These are phyloP conservation scores for Nomada ferruginata DNA, from an alignment of 2,888 invertebrate genomes.

Conservation along the genomic window DNA sequence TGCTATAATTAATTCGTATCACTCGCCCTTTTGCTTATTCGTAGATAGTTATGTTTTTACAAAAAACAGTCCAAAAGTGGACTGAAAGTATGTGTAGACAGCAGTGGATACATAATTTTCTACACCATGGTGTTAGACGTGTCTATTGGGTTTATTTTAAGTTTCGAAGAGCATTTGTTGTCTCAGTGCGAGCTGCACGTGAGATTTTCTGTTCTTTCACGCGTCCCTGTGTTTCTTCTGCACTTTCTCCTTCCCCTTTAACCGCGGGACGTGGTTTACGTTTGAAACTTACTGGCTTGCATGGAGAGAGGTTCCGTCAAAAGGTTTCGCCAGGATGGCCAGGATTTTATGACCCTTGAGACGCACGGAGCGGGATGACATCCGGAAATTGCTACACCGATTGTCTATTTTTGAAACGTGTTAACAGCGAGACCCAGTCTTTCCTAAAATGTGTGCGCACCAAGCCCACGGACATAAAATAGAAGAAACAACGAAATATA, in stretches of 20 bases:
- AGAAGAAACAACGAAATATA: too few species aligned
- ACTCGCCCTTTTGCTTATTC: constrained; percentile 25
- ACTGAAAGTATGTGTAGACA: constrained; percentile 31
- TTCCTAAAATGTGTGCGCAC: too few species aligned
- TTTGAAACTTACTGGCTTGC: constrained; percentile 21
- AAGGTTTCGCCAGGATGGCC: constrained; percentile 58
- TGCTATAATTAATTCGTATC: constrained; percentile 18
- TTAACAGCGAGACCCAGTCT: neutral
- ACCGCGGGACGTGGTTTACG: constrained; percentile 59
- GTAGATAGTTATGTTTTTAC: constrained; percentile 15
- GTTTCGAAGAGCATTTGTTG: constrained; percentile 59
- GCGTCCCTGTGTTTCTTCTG: constrained; percentile 18
- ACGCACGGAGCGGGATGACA: constrained; percentile 49
- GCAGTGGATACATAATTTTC: constrained; percentile 58
- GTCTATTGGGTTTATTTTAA: constrained; percentile 67
- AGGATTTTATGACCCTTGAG: constrained; percentile 61
- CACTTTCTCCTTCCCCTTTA: constrained; percentile 50
- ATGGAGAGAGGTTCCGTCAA: constrained; percentile 51
- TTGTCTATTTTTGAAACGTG: constrained; percentile 45
- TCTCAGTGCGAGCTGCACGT: constrained; percentile 40
- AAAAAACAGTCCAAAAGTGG: constrained; percentile 23
- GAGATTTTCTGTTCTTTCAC: constrained; percentile 32
- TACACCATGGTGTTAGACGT: constrained; percentile 56
- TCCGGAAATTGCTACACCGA: constrained; percentile 34
- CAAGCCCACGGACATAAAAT: too few species aligned